These are phyloP conservation scores for Hesperia comma DNA, from an alignment of 2,888 invertebrate genomes.

Conservation along the genomic window DNA sequence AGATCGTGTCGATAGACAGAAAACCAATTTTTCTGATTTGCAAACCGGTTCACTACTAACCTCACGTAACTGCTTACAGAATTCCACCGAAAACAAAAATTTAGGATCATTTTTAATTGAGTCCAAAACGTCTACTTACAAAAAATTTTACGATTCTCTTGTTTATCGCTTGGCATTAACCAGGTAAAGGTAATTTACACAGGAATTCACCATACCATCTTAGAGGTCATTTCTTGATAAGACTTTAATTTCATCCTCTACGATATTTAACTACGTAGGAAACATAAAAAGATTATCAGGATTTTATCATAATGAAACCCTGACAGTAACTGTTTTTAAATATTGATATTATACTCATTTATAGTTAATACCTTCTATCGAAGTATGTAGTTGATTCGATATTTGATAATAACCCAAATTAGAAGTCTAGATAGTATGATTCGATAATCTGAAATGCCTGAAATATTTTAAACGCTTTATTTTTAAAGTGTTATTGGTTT, in stretches of 20 bases:
- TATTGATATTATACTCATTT: no score
- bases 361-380: no score
- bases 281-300: constrained; percentile 9
- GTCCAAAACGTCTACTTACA: not conserved
- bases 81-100: not conserved
- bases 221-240: constrained; percentile 26
- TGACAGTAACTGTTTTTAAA: not conserved
- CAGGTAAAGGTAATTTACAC: constrained; percentile 23
- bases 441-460: no score
- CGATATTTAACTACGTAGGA: not conserved
- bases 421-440: no score
- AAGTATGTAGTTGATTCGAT: no score
- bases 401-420: no score
- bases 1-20: not conserved
- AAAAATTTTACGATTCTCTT: constrained; percentile 12
- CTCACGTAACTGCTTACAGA: not conserved
- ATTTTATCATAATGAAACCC: not conserved
- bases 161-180: constrained; percentile 5
- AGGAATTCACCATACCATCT: constrained; percentile 13
- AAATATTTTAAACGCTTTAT: no score
- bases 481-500: no score
- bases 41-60: not conserved
- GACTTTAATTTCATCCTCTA: constrained; percentile 22
- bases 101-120: no score
- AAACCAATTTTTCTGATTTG: not conserved